Percentiles rank a stretch among this genome's conserved stretches.
These are phyloP conservation scores for Philypnodon macrostomus DNA, from an alignment of 2,797 vertebrate species.

Conservation along the genomic window DNA sequence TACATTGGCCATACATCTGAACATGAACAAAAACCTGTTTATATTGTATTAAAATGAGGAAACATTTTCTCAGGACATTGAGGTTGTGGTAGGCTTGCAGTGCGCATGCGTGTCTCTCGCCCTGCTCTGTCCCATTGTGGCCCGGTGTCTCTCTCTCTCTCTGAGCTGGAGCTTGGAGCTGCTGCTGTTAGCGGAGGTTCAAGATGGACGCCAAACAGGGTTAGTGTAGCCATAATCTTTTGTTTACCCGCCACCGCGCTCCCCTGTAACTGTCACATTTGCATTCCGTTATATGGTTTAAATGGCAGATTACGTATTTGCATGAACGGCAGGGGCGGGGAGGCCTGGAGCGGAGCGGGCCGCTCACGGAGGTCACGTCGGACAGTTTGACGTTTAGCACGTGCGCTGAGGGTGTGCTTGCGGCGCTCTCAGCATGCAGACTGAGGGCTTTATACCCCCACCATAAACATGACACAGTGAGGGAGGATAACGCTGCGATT, in stretches of 20 bases:
- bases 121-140: constrained; percentile 17
- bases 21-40: too few relatives aligned
- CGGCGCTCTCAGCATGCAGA: background rate
- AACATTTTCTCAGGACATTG: background rate
- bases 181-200: constrained; percentile 66
- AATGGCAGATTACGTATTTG: background rate
- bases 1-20: too few relatives aligned
- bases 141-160: constrained; percentile 5
- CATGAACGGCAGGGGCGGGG: background rate
- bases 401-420: background rate
- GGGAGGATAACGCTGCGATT: constrained; percentile 6
- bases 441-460: background rate
- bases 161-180: constrained; percentile 35
- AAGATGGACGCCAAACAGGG: constrained; percentile 90
- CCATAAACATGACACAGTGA: background rate
- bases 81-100: background rate
- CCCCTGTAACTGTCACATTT: background rate
- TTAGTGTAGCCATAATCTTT: constrained; percentile 70
- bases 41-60: background rate
- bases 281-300: background rate
- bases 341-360: background rate
- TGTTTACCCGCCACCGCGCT: constrained; percentile 6
- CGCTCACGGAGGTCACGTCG: constrained; percentile 51
- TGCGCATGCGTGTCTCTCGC: constrained; percentile 42
- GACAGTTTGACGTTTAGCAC: constrained; percentile 26